Conservation (phyloP, 2,113 vertebrate genomes). For the Burhinus bistriatus region DNA sequence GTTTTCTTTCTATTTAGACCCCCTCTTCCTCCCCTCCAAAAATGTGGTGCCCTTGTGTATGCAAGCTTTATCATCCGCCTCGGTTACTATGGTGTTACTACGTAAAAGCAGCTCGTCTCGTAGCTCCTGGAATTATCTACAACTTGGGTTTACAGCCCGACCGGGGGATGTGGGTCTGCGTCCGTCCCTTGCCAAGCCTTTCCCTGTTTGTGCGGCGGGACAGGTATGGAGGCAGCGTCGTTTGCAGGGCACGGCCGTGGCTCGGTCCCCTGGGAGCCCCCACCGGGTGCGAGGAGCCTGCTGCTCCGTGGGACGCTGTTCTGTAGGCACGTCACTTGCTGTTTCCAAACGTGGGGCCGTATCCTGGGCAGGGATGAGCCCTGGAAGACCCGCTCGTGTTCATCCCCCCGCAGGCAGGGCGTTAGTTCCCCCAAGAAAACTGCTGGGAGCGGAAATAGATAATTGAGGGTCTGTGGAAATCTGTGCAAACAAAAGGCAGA, state of each 20-base stretch:
- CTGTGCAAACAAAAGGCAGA: neutral
- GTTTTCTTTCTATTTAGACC: neutral
- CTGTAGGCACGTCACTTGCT: rapidly evolving
- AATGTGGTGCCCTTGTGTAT: neutral
- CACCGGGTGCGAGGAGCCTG: rapidly evolving
- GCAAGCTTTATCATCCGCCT: neutral
- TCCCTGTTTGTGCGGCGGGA: neutral
- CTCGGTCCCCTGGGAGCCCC: rapidly evolving
- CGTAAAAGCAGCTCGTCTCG: neutral
- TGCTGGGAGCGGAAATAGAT: neutral
- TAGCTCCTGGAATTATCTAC: neutral
- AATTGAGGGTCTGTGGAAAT: neutral
- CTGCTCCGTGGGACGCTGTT: rapidly evolving
- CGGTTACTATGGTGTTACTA: slow-evolving; percentile 49
- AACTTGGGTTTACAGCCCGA: neutral
- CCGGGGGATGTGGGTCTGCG: rapidly evolving
- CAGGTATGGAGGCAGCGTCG: neutral
- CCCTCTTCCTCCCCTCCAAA: neutral
- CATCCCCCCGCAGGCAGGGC: neutral
- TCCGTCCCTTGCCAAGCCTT: neutral
- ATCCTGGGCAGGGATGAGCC: neutral
- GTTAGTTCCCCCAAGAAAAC: neutral
- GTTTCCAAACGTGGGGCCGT: rapidly evolving
- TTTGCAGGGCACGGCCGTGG: rapidly evolving
- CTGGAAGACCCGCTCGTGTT: neutral